A percentile compares a stretch with the other conserved stretches of the same genome.
Conservation (phyloP, 2,797 vertebrate species). For the Sparus aurata region DNA sequence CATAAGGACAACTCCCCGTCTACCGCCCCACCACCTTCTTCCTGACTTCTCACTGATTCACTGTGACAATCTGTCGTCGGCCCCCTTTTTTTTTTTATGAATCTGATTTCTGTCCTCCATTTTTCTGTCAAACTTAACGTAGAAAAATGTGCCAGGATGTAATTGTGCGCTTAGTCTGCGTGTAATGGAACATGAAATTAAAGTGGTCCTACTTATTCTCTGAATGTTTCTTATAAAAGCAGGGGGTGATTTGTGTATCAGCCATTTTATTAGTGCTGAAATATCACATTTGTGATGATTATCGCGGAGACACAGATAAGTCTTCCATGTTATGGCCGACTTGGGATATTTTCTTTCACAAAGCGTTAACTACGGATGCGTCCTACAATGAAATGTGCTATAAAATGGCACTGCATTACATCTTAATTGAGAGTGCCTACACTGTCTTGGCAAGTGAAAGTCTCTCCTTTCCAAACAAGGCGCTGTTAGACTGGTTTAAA, state of each 20-base stretch:
- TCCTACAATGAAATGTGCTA: constrained; percentile 18
- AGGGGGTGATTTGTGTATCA: constrained; percentile 36
- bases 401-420: constrained; percentile 26
- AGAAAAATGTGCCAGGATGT: constrained; percentile 39
- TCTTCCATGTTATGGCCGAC: constrained; percentile 11
- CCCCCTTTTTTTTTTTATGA: constrained; percentile 11
- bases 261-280: constrained; percentile 26
- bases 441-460: constrained; percentile 45
- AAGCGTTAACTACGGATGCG: neutral
- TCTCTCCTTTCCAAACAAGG: constrained; percentile 56
- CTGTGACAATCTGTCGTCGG: constrained; percentile 49
- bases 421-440: constrained; percentile 50
- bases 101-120: constrained; percentile 52
- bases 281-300: constrained; percentile 31
- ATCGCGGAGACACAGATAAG: neutral
- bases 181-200: constrained; percentile 74
- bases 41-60: constrained; percentile 52
- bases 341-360: constrained; percentile 17
- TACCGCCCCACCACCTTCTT: constrained; percentile 42
- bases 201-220: constrained; percentile 43
- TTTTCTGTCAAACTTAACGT: constrained; percentile 57
- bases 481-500: constrained; percentile 58
- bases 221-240: constrained; percentile 53
- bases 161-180: constrained; percentile 44
- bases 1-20: neutral